These are phyloP conservation scores for Aleiodes sp. DNA, from an alignment of 1,140 invertebrate species.

Conservation along the genomic window DNA sequence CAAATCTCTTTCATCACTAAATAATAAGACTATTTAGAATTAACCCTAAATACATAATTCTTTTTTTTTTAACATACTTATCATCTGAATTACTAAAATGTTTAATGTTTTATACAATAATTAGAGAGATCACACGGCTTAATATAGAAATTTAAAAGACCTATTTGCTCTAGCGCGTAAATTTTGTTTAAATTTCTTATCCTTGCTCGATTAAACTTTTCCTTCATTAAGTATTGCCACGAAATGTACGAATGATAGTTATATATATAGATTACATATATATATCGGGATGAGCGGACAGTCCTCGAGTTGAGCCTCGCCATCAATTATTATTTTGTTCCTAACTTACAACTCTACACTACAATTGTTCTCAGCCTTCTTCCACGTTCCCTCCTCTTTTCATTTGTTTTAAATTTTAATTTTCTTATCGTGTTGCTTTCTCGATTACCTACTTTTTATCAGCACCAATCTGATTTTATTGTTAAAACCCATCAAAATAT, in stretches of 20 bases:
- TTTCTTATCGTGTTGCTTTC: constrained; percentile 32
- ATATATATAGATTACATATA: constrained; percentile 23
- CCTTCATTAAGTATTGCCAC: constrained; percentile 62
- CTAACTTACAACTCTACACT: constrained; percentile 56
- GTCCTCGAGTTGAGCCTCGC: constrained; percentile 57
- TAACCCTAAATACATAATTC: constrained; percentile 55
- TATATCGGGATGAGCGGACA: constrained; percentile 41
- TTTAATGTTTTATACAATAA: constrained; percentile 60
- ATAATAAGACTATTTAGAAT: constrained; percentile 63
- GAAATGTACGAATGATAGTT: constrained; percentile 53
- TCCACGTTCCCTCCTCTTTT: constrained; percentile 59
- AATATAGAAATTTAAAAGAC: constrained; percentile 67
- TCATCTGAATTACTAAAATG: constrained; percentile 57
- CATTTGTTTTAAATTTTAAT: constrained; percentile 34
- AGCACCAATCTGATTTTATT: constrained; percentile 65
- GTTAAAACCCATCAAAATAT: constrained; percentile 66
- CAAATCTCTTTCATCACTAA: constrained; percentile 61
- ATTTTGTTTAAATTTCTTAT: constrained; percentile 40
- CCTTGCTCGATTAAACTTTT: constrained; percentile 15
- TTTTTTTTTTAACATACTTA: constrained; percentile 42
- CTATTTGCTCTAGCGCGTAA: constrained; percentile 63
- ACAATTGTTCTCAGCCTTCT: constrained; percentile 62
- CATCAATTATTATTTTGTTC: constrained; percentile 56
- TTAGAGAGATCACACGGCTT: constrained; percentile 68
- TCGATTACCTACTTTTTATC: constrained; percentile 55